Evolutionary conservation across 1,140 invertebrate species (phyloP), one percentile per base, ranked within the genome.

Genomic region (Pogonomyrmex barbatus): DNA sequence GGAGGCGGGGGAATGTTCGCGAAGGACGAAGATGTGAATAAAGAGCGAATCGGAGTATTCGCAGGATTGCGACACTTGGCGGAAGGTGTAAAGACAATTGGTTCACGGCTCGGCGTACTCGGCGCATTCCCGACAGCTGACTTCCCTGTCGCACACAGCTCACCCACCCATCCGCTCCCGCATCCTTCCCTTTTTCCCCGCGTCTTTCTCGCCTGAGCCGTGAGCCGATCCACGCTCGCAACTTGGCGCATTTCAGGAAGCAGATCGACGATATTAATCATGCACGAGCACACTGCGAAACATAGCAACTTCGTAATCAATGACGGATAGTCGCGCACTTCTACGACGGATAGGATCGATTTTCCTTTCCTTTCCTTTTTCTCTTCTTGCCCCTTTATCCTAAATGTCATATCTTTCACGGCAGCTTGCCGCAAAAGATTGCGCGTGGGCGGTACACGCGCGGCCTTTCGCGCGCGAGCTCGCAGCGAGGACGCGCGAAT

Each of bases 21-120:
- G 62, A 82, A 75, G 76, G 39, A 42, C 68, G 67, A 52, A 68
- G 45, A 52, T 54, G 14, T 36, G 68, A 56, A 71, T 39, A 56
- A 60, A 78, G 60, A 71, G 77, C 33, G 56, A 82, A 70, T 86
- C 47, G 78, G 83, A 24, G 0, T 24, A 24, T 89, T 73, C 36
- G 62, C 47, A 79, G 71, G 42, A 89, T 79, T 85, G 84, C 65
- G 65, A 65, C 76, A 52, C 56, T 89, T 76, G 76, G 54, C 36
- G 88, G 50, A 78, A 90, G 47, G 45, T 67, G 73, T 63, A 47
- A 68, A 60, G 75, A 87, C 85, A 87, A 90, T 90, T 89, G 88
- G 85, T 81, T 90, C 88, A 85, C 79, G 88, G 89, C 88, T 90
- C 73, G 10, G 36, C 17, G 42, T 39, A 30, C 54, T 24, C 70